A percentile compares a stretch with the other conserved stretches of the same genome.
Evolutionary conservation across 2,797 vertebrate species (phyloP).

Genomic region (Sternotherus odoratus): DNA sequence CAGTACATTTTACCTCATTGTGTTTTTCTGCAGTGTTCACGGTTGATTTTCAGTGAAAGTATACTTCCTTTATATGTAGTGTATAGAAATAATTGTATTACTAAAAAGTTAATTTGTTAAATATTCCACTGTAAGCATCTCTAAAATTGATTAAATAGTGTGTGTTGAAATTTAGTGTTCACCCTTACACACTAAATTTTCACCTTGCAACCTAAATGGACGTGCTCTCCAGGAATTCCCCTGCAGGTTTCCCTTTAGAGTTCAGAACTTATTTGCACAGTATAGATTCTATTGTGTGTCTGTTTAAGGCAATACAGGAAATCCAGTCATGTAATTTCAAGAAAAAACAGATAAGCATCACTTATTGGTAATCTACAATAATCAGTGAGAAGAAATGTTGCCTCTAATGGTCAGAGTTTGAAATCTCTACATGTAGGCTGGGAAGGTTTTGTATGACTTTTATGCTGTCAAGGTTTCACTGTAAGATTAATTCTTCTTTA

Average conservation of each 20-base stretch:
- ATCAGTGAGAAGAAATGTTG: conserved; percentile 67
- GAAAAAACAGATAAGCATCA: conserved; percentile 82
- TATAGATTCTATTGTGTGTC: conserved; percentile 66
- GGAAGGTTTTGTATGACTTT: conserved; percentile 31
- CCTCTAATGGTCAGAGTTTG: conserved; percentile 62
- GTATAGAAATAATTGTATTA: too few species aligned
- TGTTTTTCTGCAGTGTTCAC: neutral
- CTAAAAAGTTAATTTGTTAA: neutral
- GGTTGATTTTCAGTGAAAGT: neutral
- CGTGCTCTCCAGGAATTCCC: conserved; percentile 75
- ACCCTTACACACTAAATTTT: neutral
- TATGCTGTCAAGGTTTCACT: neutral
- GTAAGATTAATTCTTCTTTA: conserved; percentile 4
- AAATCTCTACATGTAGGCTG: conserved; percentile 8
- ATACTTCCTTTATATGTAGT: neutral
- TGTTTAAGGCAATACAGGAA: conserved; percentile 84
- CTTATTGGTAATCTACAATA: conserved; percentile 78
- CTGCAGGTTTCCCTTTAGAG: conserved; percentile 61
- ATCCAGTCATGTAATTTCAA: conserved; percentile 76
- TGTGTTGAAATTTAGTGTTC: neutral
- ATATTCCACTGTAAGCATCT: neutral
- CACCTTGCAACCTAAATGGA: conserved; percentile 60
- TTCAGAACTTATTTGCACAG: conserved; percentile 34
- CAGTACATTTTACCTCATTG: neutral
- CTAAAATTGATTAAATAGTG: neutral